These are phyloP conservation scores for Spinibarbus caldwelli DNA, from an alignment of 2,797 vertebrate genomes.

Conservation along the genomic window DNA sequence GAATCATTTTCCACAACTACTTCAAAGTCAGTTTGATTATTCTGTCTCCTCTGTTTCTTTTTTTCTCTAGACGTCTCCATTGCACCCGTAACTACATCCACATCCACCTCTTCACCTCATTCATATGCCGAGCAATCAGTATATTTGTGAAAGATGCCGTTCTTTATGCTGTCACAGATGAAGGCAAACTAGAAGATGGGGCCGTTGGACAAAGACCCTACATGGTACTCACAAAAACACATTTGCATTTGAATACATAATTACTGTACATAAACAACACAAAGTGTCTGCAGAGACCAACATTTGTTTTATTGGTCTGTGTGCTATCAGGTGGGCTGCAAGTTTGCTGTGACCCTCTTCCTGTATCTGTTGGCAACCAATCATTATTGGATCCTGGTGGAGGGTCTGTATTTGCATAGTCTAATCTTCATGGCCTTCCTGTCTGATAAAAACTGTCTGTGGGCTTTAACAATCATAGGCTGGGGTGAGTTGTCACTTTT, in stretches of 20 bases:
- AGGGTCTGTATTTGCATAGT: conserved; percentile 91
- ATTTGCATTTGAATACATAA: conserved; percentile 22
- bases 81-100: conserved; percentile 95
- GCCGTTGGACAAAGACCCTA: conserved; percentile 63
- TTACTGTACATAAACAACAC: background rate
- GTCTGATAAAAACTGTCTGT: conserved; percentile 89
- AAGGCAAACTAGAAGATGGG: conserved; percentile 45
- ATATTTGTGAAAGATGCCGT: conserved; percentile 91
- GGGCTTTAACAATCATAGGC: conserved; percentile 89
- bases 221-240: conserved; percentile 54
- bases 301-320: background rate
- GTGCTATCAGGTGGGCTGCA: conserved; percentile 85
- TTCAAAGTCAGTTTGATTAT: background rate
- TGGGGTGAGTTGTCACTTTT: conserved; percentile 81
- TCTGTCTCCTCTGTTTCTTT: background rate
- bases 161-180: conserved; percentile 77
- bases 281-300: background rate
- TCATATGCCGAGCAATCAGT: conserved; percentile 88
- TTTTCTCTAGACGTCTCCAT: conserved; percentile 82
- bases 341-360: conserved; percentile 88
- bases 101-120: conserved; percentile 90
- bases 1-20: background rate
- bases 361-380: conserved; percentile 94
- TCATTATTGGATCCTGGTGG: conserved; percentile 94
- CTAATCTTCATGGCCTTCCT: conserved; percentile 95